Base-by-base conservation (phyloP, 1,140 invertebrate species). In the Hyles euphorbiae region DNA sequence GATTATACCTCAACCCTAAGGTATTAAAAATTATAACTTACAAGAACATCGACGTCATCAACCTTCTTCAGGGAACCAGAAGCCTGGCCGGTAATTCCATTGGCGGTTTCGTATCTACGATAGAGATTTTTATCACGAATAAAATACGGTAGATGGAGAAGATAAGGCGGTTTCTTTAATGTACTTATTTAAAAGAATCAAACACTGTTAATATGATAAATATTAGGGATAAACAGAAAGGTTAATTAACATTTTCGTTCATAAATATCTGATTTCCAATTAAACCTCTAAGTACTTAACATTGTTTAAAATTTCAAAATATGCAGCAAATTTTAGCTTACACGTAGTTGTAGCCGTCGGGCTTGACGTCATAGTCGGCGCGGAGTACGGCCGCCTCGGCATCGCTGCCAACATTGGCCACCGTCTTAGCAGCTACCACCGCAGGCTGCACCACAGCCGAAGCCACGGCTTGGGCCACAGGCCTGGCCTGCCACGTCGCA, bases 21-120 rank as follows among this genome's bases (percentile, higher is more conserved):
- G 22, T 2, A 40, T 5, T 5, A 40, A 9, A 11, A 33, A 10
- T 8, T 56, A 56, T 71, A 76, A 46, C 74, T 76, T 59, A 77
- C 79, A 5, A 90, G 61, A 6, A 71, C 65, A 32, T 88, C 81
- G 36, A 86, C 78, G 40, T 91, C 86, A 5, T 75, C 69, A 44
- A 64, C 63, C 10, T 88, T 87, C 55, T 78, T 71, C 3, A 90
- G 40, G 36, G 83, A 65, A 3, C 87, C 90, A 5, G 54, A 63
- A 67, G 90, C 87, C 3, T 90, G 69, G 32, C 76, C 77, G 3
- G 67, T 47, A 55, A 88, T 79, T 0, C 89, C 90, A 48, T 91
- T 86, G 34, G 73, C 82, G 2, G 90, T 83, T 57, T 91, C 84
- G 57, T 83, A 70, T 1, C 73, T 75, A 50, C 60, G 76, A 74